These are phyloP conservation scores for Anser brachyrhynchus DNA, from an alignment of 2,113 vertebrate species.

Conservation along the genomic window DNA sequence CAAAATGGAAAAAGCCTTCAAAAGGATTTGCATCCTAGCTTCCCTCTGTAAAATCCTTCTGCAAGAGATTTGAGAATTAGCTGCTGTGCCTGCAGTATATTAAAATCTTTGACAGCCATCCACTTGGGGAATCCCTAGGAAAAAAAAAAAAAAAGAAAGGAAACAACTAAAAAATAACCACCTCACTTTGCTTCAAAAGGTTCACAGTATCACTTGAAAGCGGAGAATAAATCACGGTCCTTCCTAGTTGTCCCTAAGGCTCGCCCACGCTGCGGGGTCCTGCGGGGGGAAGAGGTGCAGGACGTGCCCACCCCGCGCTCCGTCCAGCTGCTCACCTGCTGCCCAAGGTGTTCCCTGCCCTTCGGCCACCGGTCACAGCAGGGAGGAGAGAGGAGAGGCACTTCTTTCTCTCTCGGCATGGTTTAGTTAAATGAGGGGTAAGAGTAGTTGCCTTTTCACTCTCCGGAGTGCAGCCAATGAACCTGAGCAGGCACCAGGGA, in stretches of 20 bases:
- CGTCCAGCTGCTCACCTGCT: not conserved
- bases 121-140: constrained; percentile 70
- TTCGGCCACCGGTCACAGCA: not conserved
- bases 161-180: constrained; percentile 46
- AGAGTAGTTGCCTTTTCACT: not conserved
- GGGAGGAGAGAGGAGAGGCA: not conserved
- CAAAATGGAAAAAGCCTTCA: constrained; percentile 68
- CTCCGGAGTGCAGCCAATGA: not conserved
- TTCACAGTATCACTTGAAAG: constrained; percentile 63
- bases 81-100: constrained; percentile 68
- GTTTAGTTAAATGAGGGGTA: not conserved
- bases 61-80: constrained; percentile 70
- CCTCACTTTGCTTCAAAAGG: constrained; percentile 65
- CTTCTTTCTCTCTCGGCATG: not conserved
- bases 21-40: constrained; percentile 70
- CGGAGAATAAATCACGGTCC: constrained; percentile 7
- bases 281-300: not conserved
- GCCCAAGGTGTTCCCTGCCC: not conserved
- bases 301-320: not conserved
- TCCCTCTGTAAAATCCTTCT: constrained; percentile 69
- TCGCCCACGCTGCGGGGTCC: not conserved
- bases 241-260: constrained; percentile 14
- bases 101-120: constrained; percentile 74
- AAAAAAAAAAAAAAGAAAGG: constrained; percentile 33
- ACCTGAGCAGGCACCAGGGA: not conserved